These are phyloP conservation scores for Epinephelus moara DNA, from an alignment of 2,113 vertebrate genomes.

Conservation along the genomic window DNA sequence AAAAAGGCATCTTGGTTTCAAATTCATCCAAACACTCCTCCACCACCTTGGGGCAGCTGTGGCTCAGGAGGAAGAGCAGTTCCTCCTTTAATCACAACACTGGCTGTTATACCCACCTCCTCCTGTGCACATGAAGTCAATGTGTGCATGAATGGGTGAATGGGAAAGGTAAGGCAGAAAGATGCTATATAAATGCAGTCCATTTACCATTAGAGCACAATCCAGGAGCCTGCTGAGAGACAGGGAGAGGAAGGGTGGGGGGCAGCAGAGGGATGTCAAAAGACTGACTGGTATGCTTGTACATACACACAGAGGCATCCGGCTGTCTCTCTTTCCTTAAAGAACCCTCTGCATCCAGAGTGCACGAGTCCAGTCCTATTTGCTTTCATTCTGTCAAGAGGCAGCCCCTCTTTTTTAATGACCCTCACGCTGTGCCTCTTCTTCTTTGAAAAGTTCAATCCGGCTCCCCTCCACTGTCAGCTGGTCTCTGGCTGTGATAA, in stretches of 20 bases:
- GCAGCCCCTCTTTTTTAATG: slow-evolving; percentile 63
- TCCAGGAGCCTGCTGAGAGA: slow-evolving; percentile 30
- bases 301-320: slow-evolving; percentile 28
- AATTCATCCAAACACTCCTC: slow-evolving; percentile 25
- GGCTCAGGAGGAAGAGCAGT: too few relatives aligned
- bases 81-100: too few relatives aligned
- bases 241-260: too few relatives aligned
- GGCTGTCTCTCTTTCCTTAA: slow-evolving; percentile 27
- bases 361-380: slow-evolving; percentile 38
- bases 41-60: slow-evolving; percentile 6
- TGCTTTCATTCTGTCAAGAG: slow-evolving; percentile 58
- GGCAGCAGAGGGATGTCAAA: slow-evolving; percentile 37
- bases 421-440: slow-evolving; percentile 46
- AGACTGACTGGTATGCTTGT: slow-evolving; percentile 22
- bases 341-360: slow-evolving; percentile 21
- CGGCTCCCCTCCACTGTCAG: slow-evolving; percentile 44
- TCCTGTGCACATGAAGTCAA: too few relatives aligned
- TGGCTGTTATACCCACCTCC: too few relatives aligned
- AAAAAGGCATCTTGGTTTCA: slow-evolving; percentile 23
- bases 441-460: slow-evolving; percentile 72
- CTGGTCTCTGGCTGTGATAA: slow-evolving; percentile 72
- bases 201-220: slow-evolving; percentile 26
- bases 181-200: too few relatives aligned
- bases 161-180: too few relatives aligned
- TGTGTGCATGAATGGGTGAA: too few relatives aligned